Evolutionary conservation across 2,888 invertebrate genomes (phyloP), one percentile per base, ranked within the genome.

Genomic region (Cataglyphis altisquamis): DNA sequence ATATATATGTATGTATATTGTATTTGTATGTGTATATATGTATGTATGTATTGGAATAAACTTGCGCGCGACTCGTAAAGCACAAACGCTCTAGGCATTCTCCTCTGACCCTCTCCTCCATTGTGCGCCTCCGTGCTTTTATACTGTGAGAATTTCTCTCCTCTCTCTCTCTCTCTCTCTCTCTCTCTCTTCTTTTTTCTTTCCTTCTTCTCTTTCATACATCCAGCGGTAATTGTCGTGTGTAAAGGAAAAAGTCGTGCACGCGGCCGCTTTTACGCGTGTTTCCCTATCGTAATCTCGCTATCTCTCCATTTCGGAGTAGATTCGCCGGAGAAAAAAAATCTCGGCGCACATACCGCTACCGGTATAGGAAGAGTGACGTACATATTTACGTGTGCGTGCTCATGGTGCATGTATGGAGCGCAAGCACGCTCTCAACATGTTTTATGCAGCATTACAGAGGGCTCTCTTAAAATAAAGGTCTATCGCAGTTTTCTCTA

Each of bases 371-470:
- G 41, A 29, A 29, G 29, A 45, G 3, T 3, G 32, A 45, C 8
- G 41, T 41, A 8, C 32, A 18, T 36, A 8, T 62, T 62, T 74
- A 32, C 85, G 64, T 29, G 25, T 32, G 45, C 36, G 39, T 39
- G 32, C 9, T 48, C 48, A 48, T 32, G 32, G 10, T 55, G 39
- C 67, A 74, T 52, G 8, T 52, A n/a, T 67, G 85, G 36, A 29
- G 60, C 70, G 21, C 32, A 73, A 66, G 52, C 62, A 55, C n/a
- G 29, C 70, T 64, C 63, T 68, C 36, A 48, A 67, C 32, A 66
- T 86, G 68, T 86, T 86, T 88, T 86, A 84, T 84, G 86, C 83
- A 83, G 45, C 36, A 60, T 60, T 48, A 62, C 25, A 36, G 10
- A 18, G 8, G 63, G 48, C 1, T n/a, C 25, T 52, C 15, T 32